These are phyloP conservation scores for Saccopteryx leptura DNA, from an alignment of 2,113 vertebrate genomes.

Conservation along the genomic window DNA sequence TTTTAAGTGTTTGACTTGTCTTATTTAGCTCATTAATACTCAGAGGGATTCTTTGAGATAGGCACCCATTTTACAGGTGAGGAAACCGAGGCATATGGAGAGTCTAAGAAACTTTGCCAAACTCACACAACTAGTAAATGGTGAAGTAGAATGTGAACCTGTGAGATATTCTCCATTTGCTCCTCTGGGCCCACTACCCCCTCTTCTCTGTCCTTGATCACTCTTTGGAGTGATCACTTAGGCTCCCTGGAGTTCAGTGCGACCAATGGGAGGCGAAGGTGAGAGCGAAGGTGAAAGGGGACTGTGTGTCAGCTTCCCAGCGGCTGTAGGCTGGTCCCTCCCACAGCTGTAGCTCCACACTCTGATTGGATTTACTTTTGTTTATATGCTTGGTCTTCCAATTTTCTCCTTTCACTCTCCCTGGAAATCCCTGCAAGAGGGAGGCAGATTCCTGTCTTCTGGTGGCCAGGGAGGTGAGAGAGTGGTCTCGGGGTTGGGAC, in stretches of 20 bases:
- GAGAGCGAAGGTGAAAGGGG: background rate
- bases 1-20: background rate
- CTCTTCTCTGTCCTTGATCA: background rate
- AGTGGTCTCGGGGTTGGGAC: too few species aligned
- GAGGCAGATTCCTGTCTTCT: background rate
- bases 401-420: background rate
- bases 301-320: background rate
- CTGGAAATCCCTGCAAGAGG: background rate
- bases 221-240: accelerated
- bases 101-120: background rate
- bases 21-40: background rate
- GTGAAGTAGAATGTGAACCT: background rate
- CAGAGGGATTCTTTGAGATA: background rate
- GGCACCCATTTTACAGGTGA: background rate
- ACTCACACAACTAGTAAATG: background rate
- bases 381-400: background rate
- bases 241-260: background rate
- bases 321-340: background rate
- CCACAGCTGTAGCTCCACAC: background rate
- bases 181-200: accelerated
- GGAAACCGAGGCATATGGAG: too few species aligned
- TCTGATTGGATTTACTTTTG: background rate
- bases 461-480: background rate
- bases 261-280: background rate
- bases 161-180: background rate